Percentiles rank a stretch among this genome's conserved stretches.
Conservation (phyloP, 2,797 vertebrate species). For the Pangasius mekongensis region DNA sequence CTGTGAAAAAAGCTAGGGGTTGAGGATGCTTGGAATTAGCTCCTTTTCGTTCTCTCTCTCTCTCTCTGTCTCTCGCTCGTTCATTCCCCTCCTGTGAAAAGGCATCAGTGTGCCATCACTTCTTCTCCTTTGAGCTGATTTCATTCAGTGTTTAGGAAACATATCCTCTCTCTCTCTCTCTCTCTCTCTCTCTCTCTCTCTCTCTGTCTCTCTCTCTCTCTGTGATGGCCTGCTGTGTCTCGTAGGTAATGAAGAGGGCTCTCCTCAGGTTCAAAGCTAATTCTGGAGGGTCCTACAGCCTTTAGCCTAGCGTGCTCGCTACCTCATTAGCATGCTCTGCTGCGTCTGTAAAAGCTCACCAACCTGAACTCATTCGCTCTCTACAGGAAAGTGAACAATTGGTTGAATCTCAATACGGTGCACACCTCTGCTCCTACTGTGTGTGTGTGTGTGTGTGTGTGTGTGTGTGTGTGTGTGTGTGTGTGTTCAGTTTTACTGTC, state of each 20-base stretch:
- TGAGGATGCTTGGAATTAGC: too few relatives aligned
- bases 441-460: conserved; percentile 39
- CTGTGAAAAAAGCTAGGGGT: neutral
- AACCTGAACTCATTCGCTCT: conserved; percentile 76
- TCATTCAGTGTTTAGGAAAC: conserved; percentile 1
- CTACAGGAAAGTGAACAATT: conserved; percentile 74
- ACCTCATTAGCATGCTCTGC: conserved; percentile 76
- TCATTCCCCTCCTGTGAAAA: conserved; percentile 24
- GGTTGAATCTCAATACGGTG: conserved; percentile 69
- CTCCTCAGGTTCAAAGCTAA: conserved; percentile 53
- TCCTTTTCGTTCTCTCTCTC: conserved; percentile 7
- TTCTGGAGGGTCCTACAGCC: conserved; percentile 44
- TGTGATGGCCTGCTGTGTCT: neutral
- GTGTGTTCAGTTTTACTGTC: neutral
- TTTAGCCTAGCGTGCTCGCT: conserved; percentile 61
- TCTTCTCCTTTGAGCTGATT: neutral
- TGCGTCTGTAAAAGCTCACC: conserved; percentile 73
- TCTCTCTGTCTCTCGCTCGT: conserved; percentile 60
- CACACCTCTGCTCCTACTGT: conserved; percentile 25
- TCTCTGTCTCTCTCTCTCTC: neutral
- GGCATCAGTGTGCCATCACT: neutral
- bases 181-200: neutral
- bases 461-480: conserved; percentile 48
- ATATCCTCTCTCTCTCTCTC: neutral
- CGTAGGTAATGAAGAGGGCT: conserved; percentile 49